These are phyloP conservation scores for Ips typographus DNA, from an alignment of 1,140 invertebrate species.

Conservation along the genomic window DNA sequence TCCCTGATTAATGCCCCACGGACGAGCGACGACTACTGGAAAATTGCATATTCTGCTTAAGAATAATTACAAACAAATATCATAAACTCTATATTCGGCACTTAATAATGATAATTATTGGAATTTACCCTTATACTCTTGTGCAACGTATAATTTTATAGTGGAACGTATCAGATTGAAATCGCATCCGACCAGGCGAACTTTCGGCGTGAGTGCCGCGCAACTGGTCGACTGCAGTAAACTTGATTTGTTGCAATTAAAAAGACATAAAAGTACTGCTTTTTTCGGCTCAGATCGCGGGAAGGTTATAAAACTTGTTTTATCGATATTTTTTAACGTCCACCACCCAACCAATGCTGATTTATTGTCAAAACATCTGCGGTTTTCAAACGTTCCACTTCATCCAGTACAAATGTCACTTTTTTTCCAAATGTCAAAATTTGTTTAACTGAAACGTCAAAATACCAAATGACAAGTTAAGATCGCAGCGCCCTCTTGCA, in stretches of 20 bases:
- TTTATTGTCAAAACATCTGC: slow-evolving; percentile 19
- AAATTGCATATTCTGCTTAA: slow-evolving; percentile 50
- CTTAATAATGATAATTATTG: slow-evolving; percentile 52
- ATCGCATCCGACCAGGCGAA: slow-evolving; percentile 34
- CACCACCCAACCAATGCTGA: slow-evolving; percentile 23
- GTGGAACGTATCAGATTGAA: slow-evolving; percentile 45
- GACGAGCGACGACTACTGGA: slow-evolving; percentile 46
- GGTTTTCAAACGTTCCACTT: background rate
- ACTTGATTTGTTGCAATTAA: slow-evolving; percentile 49
- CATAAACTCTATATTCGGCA: slow-evolving; percentile 49
- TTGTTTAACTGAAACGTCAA: background rate
- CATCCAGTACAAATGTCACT: background rate
- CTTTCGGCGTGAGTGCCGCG: slow-evolving; percentile 20
- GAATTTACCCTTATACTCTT: slow-evolving; percentile 50
- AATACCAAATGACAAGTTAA: too few species aligned
- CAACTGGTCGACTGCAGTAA: slow-evolving; percentile 39
- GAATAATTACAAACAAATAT: slow-evolving; percentile 52
- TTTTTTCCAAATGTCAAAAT: background rate
- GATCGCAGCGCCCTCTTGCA: too few species aligned
- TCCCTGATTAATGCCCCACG: slow-evolving; percentile 48
- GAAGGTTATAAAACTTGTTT: slow-evolving; percentile 41
- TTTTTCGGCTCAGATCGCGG: slow-evolving; percentile 35
- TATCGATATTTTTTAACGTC: slow-evolving; percentile 33
- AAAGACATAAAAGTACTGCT: slow-evolving; percentile 46
- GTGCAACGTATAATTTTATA: slow-evolving; percentile 49